These are phyloP conservation scores for Operophtera brumata DNA, from an alignment of 2,888 invertebrate genomes.

Conservation along the genomic window DNA sequence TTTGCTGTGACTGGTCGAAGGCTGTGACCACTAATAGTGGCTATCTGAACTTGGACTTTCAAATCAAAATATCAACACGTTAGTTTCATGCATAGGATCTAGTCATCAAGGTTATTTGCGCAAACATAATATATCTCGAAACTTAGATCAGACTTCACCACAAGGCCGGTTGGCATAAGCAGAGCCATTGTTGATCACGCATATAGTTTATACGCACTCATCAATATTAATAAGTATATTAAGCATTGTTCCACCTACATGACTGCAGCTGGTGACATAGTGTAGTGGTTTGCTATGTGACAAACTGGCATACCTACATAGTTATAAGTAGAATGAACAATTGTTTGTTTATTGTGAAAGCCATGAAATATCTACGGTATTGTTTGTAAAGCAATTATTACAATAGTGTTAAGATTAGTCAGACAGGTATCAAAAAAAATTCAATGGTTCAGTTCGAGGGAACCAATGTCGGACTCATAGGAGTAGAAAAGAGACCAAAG, in stretches of 20 bases:
- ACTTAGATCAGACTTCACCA: conserved; percentile 8
- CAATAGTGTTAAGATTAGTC: too few relatives aligned
- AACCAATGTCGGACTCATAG: not conserved
- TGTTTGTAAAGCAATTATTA: too few relatives aligned
- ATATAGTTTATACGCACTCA: conserved; percentile 47
- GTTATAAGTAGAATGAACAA: not conserved
- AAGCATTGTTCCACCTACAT: conserved; percentile 64
- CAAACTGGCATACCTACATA: conserved; percentile 6
- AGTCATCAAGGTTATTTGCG: conserved; percentile 17
- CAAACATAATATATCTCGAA: conserved; percentile 22
- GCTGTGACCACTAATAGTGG: not conserved
- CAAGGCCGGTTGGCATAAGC: conserved; percentile 14
- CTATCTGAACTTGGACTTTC: too few relatives aligned
- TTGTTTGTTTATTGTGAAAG: conserved; percentile 1
- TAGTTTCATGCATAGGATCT: conserved; percentile 6
- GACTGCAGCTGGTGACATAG: conserved; percentile 25
- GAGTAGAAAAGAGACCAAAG: too few relatives aligned
- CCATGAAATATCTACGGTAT: too few relatives aligned
- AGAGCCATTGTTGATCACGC: conserved; percentile 18
- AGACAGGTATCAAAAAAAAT: too few relatives aligned
- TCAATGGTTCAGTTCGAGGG: too few relatives aligned
- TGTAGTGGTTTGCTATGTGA: conserved; percentile 6
- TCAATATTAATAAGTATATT: conserved; percentile 45
- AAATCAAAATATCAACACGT: conserved; percentile 5
- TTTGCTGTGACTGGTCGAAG: too few relatives aligned